A percentile compares a stretch with the other conserved stretches of the same genome.
Conservation (phyloP, 2,888 invertebrate species). For the Cantharis flavilabris region DNA sequence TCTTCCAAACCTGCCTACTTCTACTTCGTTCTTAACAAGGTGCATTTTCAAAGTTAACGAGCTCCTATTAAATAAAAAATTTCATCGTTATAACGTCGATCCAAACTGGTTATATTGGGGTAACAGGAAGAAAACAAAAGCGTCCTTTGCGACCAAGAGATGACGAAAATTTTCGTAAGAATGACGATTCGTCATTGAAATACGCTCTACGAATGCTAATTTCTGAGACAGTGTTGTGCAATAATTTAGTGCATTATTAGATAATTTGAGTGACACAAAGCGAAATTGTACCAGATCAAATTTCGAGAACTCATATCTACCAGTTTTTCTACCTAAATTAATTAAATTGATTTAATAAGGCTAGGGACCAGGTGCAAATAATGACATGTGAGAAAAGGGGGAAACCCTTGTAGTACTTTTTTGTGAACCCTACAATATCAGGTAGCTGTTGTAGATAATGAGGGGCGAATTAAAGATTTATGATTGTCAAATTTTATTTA, state of each 20-base stretch:
- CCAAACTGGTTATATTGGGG: background rate
- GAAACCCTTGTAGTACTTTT: background rate
- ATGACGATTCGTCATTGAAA: background rate
- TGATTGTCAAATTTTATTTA: background rate
- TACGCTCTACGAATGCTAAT: background rate
- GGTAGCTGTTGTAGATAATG: background rate
- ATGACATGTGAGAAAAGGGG: background rate
- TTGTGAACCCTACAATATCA: background rate
- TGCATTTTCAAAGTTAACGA: background rate
- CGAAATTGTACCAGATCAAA: background rate
- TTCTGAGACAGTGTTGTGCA: background rate
- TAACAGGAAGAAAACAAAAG: background rate
- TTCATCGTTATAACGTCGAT: background rate
- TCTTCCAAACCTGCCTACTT: background rate
- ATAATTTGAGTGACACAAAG: background rate
- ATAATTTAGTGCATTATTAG: background rate
- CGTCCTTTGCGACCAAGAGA: background rate
- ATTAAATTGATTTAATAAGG: background rate
- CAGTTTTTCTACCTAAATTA: background rate
- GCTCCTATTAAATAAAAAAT: background rate
- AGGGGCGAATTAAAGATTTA: background rate
- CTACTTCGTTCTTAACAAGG: background rate
- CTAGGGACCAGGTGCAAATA: background rate
- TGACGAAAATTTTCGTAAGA: background rate
- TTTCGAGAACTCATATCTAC: background rate